phyloP scores from a whole-genome alignment of 2,113 vertebrate species.

The Aegypius monachus region DNA sequence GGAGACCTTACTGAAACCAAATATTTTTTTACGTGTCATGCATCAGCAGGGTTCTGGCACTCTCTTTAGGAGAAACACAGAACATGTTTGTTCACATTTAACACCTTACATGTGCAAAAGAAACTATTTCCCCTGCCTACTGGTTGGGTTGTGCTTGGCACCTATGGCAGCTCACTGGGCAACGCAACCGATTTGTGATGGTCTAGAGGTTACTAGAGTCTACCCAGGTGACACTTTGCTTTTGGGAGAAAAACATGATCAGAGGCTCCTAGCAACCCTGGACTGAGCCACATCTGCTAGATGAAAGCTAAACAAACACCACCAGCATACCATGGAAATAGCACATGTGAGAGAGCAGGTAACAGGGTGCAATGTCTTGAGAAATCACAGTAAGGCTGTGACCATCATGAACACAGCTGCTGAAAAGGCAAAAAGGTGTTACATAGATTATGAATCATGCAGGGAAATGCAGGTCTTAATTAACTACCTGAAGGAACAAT shows the following conservation, averaged over 20 bases:
- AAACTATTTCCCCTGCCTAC: background rate
- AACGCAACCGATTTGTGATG: background rate
- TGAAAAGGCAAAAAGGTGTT: background rate
- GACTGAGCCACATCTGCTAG: background rate
- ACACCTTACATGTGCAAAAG: background rate
- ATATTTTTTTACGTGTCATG: background rate
- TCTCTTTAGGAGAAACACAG: background rate
- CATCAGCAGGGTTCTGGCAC: slow-evolving; percentile 8
- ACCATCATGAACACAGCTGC: background rate
- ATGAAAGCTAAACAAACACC: background rate
- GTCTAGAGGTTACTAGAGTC: background rate
- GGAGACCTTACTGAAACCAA: slow-evolving; percentile 5
- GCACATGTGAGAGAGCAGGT: background rate
- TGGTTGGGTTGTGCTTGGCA: background rate
- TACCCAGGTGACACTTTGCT: background rate
- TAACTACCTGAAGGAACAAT: background rate
- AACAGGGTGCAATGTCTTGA: background rate
- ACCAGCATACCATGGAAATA: background rate
- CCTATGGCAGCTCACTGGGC: background rate
- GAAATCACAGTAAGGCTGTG: background rate
- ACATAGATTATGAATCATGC: background rate
- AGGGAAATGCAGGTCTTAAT: background rate
- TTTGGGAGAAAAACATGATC: background rate
- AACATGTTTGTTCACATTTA: background rate
- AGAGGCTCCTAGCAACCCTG: background rate